phyloP scores from a whole-genome alignment of 2,888 invertebrate species.

The Xestia c-nigrum region DNA sequence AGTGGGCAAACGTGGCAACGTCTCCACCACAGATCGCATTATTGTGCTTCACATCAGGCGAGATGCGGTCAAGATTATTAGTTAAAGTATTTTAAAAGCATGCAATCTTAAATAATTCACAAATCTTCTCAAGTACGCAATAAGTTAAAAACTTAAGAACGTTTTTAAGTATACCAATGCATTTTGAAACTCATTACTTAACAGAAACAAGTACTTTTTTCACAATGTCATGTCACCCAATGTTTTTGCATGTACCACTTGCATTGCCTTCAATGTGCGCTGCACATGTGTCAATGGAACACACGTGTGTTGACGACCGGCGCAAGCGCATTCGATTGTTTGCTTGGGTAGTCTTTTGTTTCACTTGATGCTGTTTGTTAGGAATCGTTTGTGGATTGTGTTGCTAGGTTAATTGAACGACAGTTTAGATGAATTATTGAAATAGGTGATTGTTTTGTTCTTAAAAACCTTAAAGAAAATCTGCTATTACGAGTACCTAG shows the following conservation, averaged over 20 bases:
- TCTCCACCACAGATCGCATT: neutral
- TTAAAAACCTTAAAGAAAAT: too few species aligned
- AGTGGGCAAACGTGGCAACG: too few species aligned
- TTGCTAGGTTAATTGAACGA: constrained; percentile 16
- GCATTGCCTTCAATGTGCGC: constrained; percentile 65
- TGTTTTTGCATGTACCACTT: constrained; percentile 56
- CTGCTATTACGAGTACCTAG: too few species aligned
- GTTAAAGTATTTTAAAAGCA: neutral
- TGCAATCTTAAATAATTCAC: neutral
- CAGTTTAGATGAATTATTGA: neutral
- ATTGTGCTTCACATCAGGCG: neutral
- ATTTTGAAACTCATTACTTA: constrained; percentile 3
- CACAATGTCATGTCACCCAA: constrained; percentile 9
- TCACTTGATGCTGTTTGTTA: constrained; percentile 35
- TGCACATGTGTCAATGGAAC: constrained; percentile 71
- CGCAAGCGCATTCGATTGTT: constrained; percentile 60
- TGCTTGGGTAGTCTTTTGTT: constrained; percentile 52
- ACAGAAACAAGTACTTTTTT: constrained; percentile 12
- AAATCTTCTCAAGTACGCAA: neutral
- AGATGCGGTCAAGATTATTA: neutral
- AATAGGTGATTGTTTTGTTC: too few species aligned
- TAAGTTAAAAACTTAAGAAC: neutral
- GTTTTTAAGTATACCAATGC: neutral
- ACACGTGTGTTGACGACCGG: constrained; percentile 67
- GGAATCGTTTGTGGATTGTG: constrained; percentile 39